phyloP scores from a whole-genome alignment of 2,113 vertebrate species.

The Bambusicola thoracicus region DNA sequence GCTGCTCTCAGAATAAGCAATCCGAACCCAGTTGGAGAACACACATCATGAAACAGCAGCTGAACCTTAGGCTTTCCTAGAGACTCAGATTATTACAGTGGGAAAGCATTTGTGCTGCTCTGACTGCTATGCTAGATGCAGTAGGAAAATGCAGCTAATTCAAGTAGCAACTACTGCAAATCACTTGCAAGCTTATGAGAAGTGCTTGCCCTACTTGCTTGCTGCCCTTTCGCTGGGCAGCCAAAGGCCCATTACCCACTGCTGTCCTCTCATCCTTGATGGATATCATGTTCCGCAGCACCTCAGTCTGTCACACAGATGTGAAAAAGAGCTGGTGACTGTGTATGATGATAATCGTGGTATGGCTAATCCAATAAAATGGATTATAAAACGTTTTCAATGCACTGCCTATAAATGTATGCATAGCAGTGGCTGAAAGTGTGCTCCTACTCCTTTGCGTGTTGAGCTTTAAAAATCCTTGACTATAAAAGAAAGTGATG shows the following conservation, averaged over 20 bases:
- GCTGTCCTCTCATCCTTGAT: neutral
- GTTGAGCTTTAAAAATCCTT: neutral
- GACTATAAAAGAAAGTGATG: neutral
- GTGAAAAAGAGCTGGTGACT: neutral
- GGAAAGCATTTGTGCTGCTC: neutral
- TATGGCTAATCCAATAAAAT: neutral
- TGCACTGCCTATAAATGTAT: neutral
- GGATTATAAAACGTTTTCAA: neutral
- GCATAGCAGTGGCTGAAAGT: neutral
- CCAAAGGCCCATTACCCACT: accelerated
- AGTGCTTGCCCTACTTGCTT: neutral
- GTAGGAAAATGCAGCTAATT: neutral
- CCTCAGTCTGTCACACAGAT: neutral
- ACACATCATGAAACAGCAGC: no score
- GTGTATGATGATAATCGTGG: neutral
- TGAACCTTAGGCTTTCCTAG: neutral
- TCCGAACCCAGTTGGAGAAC: neutral
- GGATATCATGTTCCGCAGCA: neutral
- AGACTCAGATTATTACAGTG: neutral
- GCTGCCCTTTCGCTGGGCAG: neutral
- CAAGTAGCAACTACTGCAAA: neutral
- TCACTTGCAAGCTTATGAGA: no score
- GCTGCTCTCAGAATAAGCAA: neutral
- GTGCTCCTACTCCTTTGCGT: neutral
- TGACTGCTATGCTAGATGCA: no score